These are phyloP conservation scores for Tricholauxania praeusta DNA, from an alignment of 2,888 invertebrate species.

Conservation along the genomic window DNA sequence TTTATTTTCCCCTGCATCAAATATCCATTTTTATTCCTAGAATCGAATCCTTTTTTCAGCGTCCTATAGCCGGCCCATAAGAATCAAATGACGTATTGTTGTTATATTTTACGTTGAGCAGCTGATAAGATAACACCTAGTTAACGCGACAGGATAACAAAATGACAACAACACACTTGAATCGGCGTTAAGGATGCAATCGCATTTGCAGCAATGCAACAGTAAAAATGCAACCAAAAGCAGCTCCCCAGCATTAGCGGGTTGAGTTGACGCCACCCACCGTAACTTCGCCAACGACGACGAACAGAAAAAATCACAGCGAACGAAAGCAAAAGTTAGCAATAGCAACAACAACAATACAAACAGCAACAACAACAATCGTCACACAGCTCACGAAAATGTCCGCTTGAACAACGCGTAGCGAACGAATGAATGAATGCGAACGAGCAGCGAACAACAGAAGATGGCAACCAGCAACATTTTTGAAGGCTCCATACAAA, in stretches of 20 bases:
- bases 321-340: constrained; percentile 30
- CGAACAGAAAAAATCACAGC: constrained; percentile 12
- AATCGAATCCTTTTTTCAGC: no score
- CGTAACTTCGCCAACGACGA: not conserved
- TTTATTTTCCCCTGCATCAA: no score
- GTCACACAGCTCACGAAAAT: not conserved
- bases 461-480: not conserved
- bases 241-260: not conserved
- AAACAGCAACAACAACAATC: constrained; percentile 4
- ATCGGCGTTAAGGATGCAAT: not conserved
- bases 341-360: not conserved
- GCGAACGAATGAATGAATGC: constrained; percentile 17
- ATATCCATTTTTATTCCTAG: no score
- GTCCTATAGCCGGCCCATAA: no score
- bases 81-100: not conserved
- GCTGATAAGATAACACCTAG: not conserved
- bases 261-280: not conserved
- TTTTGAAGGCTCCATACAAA: no score
- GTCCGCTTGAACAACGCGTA: constrained; percentile 22
- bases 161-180: not conserved
- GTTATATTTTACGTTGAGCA: not conserved
- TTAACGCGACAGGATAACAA: no score
- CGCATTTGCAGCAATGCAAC: not conserved
- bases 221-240: not conserved
- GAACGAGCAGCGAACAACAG: not conserved